phyloP scores from a whole-genome alignment of 1,140 invertebrate genomes.

The Hetaerina americana region DNA sequence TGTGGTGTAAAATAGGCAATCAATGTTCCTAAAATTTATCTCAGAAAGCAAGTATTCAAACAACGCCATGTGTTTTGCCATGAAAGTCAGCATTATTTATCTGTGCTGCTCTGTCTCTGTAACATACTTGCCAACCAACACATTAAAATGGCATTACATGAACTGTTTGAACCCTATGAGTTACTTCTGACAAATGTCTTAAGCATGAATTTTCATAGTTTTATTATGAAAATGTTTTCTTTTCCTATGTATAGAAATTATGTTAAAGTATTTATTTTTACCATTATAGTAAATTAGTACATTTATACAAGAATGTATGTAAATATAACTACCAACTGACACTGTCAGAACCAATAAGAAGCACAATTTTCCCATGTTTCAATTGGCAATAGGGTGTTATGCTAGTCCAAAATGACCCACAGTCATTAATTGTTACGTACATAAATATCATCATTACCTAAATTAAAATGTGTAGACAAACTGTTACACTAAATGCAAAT shows the following conservation, averaged over 20 bases:
- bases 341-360: background rate
- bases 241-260: background rate
- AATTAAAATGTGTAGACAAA: no score
- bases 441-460: background rate
- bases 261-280: slow-evolving; percentile 2
- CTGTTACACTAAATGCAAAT: no score
- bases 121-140: no score
- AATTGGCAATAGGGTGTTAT: background rate
- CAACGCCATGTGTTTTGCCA: background rate
- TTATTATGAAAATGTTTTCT: slow-evolving; percentile 10
- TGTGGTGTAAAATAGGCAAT: background rate
- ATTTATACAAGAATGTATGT: background rate
- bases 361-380: background rate
- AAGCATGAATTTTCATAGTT: slow-evolving; percentile 8
- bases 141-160: background rate
- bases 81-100: background rate
- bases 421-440: background rate
- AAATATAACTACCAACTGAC: background rate
- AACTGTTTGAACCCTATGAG: background rate
- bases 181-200: background rate
- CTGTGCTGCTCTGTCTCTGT: background rate
- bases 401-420: background rate
- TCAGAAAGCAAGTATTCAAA: background rate
- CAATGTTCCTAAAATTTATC: background rate
- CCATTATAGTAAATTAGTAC: background rate